A percentile compares a stretch with the other conserved stretches of the same genome.
Evolutionary conservation across 35 echinoderm and acorn worm species (phyloP).

Genomic region (Diadema setosum): DNA sequence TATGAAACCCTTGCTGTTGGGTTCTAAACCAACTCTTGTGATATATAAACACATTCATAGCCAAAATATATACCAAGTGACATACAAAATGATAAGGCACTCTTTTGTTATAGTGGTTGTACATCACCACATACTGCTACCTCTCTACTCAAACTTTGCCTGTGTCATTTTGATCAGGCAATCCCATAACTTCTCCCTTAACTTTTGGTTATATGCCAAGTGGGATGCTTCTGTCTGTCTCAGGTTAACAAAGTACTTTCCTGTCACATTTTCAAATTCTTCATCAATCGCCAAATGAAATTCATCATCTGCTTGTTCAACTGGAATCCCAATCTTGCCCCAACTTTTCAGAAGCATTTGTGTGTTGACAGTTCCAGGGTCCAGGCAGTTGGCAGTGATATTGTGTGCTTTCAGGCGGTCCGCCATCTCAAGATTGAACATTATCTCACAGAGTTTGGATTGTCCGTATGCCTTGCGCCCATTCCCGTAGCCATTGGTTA

Average conservation of each 20-base stretch:
- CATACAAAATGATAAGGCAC: too few species aligned
- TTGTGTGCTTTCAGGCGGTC: conserved; percentile 31
- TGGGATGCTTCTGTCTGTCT: neutral
- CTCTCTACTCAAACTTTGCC: conserved; percentile 18
- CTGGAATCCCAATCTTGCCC: conserved; percentile 43
- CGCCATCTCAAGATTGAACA: conserved; percentile 79
- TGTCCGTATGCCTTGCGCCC: conserved; percentile 67
- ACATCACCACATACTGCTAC: too few species aligned
- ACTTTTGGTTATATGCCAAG: conserved; percentile 63
- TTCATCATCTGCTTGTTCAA: conserved; percentile 73
- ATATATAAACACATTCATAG: too few species aligned
- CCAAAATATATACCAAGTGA: too few species aligned
- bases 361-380: conserved; percentile 94
- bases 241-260: conserved; percentile 75
- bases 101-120: too few species aligned
- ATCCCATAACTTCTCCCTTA: conserved; percentile 64
- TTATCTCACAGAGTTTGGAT: conserved; percentile 71
- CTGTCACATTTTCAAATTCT: conserved; percentile 55
- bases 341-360: conserved; percentile 60
- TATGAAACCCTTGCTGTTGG: too few species aligned
- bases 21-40: too few species aligned
- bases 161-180: conserved; percentile 70
- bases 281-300: conserved; percentile 65
- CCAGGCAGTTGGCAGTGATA: conserved; percentile 72
- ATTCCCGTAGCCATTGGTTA: conserved; percentile 32